Evolutionary conservation across 2,888 invertebrate species (phyloP).

Genomic region (Lissocephala sabroskyi): DNA sequence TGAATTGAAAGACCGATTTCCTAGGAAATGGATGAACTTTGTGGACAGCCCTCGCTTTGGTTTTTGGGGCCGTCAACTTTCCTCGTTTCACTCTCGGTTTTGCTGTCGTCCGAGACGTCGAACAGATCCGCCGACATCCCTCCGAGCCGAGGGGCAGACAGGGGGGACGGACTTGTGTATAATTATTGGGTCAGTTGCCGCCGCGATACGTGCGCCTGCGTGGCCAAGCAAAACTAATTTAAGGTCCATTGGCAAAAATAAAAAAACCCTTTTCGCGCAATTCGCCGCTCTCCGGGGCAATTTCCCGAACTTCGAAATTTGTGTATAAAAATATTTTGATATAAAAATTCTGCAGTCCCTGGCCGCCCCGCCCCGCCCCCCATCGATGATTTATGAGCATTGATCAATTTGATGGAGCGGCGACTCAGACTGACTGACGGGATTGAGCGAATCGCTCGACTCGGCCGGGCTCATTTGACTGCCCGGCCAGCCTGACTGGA

Average conservation of each 20-base stretch:
- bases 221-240: slow-evolving; percentile 55
- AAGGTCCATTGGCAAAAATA: slow-evolving; percentile 10
- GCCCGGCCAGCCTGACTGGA: slow-evolving; percentile 40
- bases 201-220: slow-evolving; percentile 12
- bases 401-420: slow-evolving; percentile 68
- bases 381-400: slow-evolving; percentile 67
- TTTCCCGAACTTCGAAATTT: slow-evolving; percentile 44
- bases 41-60: too few species aligned
- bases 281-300: slow-evolving; percentile 43
- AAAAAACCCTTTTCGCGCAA: slow-evolving; percentile 38
- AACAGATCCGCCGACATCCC: too few species aligned
- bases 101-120: too few species aligned
- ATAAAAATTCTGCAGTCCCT: slow-evolving; percentile 17
- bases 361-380: too few species aligned
- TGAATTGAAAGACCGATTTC: too few species aligned
- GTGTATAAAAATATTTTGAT: slow-evolving; percentile 16
- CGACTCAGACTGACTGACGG: slow-evolving; percentile 4
- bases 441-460: slow-evolving; percentile 3
- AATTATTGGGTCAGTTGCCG: slow-evolving; percentile 68
- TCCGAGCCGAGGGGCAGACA: slow-evolving; percentile 9
- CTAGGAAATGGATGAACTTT: too few species aligned
- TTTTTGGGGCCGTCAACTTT: slow-evolving; percentile 32
- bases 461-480: too few species aligned
- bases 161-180: slow-evolving; percentile 20
- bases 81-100: too few species aligned